These are phyloP conservation scores for Lissonota sp. DNA, from an alignment of 2,888 invertebrate species.

Conservation along the genomic window DNA sequence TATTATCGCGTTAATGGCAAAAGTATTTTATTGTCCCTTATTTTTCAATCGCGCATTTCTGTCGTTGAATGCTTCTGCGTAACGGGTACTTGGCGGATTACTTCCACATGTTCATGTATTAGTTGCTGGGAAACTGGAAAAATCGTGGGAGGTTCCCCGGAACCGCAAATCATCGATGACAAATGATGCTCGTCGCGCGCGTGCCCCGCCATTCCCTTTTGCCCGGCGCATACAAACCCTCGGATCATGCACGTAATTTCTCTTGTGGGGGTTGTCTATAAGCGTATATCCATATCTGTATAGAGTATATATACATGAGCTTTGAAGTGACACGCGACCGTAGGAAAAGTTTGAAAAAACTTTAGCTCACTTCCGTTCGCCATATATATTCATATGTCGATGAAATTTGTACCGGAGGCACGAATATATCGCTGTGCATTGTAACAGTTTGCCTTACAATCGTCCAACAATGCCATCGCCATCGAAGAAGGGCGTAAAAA, in stretches of 20 bases:
- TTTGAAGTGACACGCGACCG: conserved; percentile 26
- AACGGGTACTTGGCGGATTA: not conserved
- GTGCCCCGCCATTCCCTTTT: conserved; percentile 13
- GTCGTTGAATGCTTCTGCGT: not conserved
- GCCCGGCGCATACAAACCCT: not conserved
- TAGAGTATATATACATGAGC: conserved; percentile 7
- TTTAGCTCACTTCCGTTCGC: conserved; percentile 7
- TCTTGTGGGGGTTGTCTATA: not conserved
- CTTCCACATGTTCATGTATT: conserved; percentile 32
- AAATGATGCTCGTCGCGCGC: conserved; percentile 65
- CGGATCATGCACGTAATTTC: not conserved
- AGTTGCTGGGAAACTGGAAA: conserved; percentile 47
- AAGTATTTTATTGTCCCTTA: too few relatives aligned
- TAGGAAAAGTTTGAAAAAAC: conserved; percentile 41
- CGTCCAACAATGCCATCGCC: too few relatives aligned
- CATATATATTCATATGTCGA: not conserved
- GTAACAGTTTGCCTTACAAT: too few relatives aligned
- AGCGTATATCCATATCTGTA: conserved; percentile 24
- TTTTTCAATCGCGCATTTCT: too few relatives aligned
- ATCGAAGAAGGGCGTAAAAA: too few relatives aligned
- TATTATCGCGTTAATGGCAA: too few relatives aligned
- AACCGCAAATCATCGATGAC: conserved; percentile 73
- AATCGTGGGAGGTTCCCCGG: conserved; percentile 63
- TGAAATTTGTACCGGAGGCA: too few relatives aligned
- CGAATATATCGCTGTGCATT: too few relatives aligned